A percentile compares a stretch with the other conserved stretches of the same genome.
These are phyloP conservation scores for Megaustenia siamemsis DNA, from an alignment of 2,888 invertebrate species.

Conservation along the genomic window DNA sequence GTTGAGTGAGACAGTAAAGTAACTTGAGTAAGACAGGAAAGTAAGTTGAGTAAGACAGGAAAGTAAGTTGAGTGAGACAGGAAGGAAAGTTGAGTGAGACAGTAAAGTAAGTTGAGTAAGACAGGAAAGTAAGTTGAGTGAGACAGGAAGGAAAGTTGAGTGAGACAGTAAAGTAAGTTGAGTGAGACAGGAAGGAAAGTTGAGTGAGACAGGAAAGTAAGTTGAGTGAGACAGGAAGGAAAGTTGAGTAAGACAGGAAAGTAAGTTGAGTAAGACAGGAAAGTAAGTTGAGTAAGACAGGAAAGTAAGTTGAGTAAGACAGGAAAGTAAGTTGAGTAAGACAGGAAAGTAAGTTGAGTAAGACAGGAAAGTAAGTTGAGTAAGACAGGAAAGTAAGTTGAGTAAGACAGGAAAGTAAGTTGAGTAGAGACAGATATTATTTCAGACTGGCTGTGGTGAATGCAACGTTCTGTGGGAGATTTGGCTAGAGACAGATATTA, in stretches of 20 bases:
- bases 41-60: not conserved
- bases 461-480: no score
- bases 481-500: no score
- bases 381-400: not conserved
- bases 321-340: not conserved
- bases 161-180: no score
- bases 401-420: not conserved
- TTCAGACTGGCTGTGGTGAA: no score
- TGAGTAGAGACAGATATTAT: no score
- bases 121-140: not conserved
- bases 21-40: not conserved
- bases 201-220: no score
- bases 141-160: no score
- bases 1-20: no score
- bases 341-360: not conserved
- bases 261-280: not conserved
- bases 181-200: no score
- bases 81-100: no score
- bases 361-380: not conserved
- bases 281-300: not conserved
- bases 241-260: not conserved
- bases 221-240: no score
- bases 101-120: no score
- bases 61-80: not conserved
- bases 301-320: not conserved